Evolutionary conservation across 1,140 invertebrate species (phyloP).

Genomic region (Chrysomallon squamiferum): DNA sequence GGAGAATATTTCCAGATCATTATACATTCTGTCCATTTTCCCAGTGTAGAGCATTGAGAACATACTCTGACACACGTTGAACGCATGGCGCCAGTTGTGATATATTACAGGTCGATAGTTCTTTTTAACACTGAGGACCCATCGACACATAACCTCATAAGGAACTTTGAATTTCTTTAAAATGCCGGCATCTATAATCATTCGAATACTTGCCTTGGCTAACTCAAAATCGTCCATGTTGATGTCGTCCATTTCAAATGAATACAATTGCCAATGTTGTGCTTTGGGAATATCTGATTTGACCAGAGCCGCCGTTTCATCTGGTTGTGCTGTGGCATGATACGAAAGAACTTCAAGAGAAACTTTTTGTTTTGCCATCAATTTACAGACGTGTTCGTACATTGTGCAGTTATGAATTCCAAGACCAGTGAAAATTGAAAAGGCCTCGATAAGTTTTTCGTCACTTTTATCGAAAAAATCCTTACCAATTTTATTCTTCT

Average conservation of each 20-base stretch:
- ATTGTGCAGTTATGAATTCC: conserved; percentile 95
- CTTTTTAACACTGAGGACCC: conserved; percentile 92
- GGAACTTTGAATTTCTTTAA: conserved; percentile 90
- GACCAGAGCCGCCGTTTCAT: conserved; percentile 77
- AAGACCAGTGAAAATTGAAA: conserved; percentile 81
- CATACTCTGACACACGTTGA: conserved; percentile 96
- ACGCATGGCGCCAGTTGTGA: conserved; percentile 95
- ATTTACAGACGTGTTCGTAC: conserved; percentile 90
- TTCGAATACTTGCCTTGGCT: conserved; percentile 82
- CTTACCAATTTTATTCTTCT: conserved; percentile 89
- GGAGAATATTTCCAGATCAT: conserved; percentile 39
- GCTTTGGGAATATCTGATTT: conserved; percentile 6
- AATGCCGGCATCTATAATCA: conserved; percentile 89
- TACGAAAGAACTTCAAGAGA: conserved; percentile 92
- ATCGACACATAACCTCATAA: conserved; percentile 82
- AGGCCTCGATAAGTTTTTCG: conserved; percentile 71
- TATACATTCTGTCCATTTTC: not conserved
- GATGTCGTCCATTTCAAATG: conserved; percentile 20
- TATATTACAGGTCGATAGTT: conserved; percentile 95
- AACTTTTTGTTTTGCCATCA: conserved; percentile 80
- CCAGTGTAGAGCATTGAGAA: conserved; percentile 80
- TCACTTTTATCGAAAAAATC: conserved; percentile 84
- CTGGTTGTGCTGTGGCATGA: conserved; percentile 85
- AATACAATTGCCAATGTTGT: conserved; percentile 11
- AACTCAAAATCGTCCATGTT: conserved; percentile 83